Percentiles rank a stretch among this genome's conserved stretches.
Conservation (phyloP, 2,888 invertebrate genomes). For the Coecobrya sp. region DNA sequence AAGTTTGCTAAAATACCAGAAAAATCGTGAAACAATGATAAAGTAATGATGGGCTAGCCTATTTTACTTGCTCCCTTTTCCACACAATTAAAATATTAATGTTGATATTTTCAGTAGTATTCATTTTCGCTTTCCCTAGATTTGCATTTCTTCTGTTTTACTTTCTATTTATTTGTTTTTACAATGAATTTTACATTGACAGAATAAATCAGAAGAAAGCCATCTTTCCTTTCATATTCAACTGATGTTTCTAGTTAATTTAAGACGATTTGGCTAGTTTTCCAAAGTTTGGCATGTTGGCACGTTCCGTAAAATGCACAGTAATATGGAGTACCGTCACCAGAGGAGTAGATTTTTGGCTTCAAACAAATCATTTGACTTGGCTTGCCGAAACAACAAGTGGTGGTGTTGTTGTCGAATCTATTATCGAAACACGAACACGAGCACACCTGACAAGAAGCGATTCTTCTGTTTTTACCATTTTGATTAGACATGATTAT, state of each 20-base stretch:
- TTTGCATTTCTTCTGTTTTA: not conserved
- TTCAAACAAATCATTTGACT: not conserved
- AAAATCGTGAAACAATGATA: not conserved
- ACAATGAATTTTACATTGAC: not conserved
- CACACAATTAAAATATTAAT: not conserved
- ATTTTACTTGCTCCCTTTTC: not conserved
- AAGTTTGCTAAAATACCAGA: not conserved
- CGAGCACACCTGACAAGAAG: conserved; percentile 25
- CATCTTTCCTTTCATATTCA: no score
- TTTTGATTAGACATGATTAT: conserved; percentile 39
- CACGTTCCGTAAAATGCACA: conserved; percentile 6
- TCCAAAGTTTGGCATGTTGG: not conserved
- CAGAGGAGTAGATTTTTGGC: not conserved
- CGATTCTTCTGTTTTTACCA: conserved; percentile 3
- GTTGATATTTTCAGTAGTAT: no score
- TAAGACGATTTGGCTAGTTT: not conserved
- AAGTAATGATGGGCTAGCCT: not conserved
- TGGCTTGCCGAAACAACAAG: conserved; percentile 1
- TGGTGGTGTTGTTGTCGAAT: not conserved
- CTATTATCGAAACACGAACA: conserved; percentile 30
- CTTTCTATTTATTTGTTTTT: not conserved
- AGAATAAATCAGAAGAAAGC: no score
- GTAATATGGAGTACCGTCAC: not conserved
- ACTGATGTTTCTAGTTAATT: not conserved
- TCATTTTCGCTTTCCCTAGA: no score